Evolutionary conservation across 2,888 invertebrate species (phyloP), one percentile per base, ranked within the genome.

Genomic region (Gortyna flavago): DNA sequence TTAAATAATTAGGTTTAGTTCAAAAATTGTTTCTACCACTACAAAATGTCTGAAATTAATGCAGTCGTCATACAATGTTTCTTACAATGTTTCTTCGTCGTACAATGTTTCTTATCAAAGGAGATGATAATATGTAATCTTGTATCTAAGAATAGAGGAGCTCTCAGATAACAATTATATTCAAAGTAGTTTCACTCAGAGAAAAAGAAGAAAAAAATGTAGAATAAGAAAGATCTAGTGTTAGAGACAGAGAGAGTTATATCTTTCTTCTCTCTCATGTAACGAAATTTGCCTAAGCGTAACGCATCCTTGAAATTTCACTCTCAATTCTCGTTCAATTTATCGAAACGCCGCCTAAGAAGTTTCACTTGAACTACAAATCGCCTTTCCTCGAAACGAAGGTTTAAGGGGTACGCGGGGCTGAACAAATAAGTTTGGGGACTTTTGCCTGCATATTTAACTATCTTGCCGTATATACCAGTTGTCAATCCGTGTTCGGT

Each of bases 91-190:
- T n/a, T n/a, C n/a, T n/a, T n/a, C n/a, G n/a, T n/a, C n/a, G n/a
- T n/a, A n/a, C n/a, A n/a, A n/a, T n/a, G 66, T 72, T 67, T 8
- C 80, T 80, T 73, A 79, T 80, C 80, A 68, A 68, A 68, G 57
- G 48, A 48, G 57, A 80, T 80, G 64, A 51, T 67, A 16, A 69
- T 59, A 51, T 64, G 41, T 69, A 59, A 80, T 80, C 75, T 69
- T 80, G 64, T 68, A 68, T 9, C 41, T 59, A 64, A 38, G 44
- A 79, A 62, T 74, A 68, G 32, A 68, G 32, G 57, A 64, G 35
- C 74, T 68, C 38, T 61, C 16, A 5, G 68, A 59, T 80, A 79
- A 73, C 67, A 67, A 44, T 79, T 32, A 61, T 54, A 67, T 61
- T 72, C 6, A 48, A 61, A 29, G 66, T 72, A 18, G 29, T 59